These are phyloP conservation scores for Mellilla xanthometata DNA, from an alignment of 2,888 invertebrate species.

Conservation along the genomic window DNA sequence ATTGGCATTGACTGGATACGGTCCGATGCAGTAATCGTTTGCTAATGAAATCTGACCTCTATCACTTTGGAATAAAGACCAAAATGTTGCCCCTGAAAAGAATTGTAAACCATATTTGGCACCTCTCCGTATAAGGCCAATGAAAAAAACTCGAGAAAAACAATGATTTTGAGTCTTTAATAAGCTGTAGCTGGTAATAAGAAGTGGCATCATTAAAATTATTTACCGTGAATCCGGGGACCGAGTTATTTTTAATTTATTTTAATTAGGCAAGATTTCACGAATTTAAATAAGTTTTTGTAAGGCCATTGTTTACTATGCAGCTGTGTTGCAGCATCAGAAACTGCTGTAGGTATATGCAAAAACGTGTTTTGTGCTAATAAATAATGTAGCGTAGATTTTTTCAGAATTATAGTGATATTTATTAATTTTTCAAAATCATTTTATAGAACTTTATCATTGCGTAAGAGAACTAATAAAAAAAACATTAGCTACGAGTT, in stretches of 20 bases:
- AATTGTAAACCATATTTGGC: neutral
- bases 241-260: slow-evolving; percentile 5
- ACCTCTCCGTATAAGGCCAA: slow-evolving; percentile 13
- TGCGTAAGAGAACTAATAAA: no score
- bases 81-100: neutral
- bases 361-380: no score
- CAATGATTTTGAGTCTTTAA: slow-evolving; percentile 10
- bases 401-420: no score
- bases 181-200: slow-evolving; percentile 14
- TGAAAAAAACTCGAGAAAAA: slow-evolving; percentile 18
- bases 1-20: slow-evolving; percentile 46
- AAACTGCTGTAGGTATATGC: no score
- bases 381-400: no score
- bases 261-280: slow-evolving; percentile 1
- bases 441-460: no score
- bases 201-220: slow-evolving; percentile 17
- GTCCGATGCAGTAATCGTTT: slow-evolving; percentile 2
- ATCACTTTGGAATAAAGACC: slow-evolving; percentile 5
- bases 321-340: slow-evolving; percentile 2
- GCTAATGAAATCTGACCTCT: slow-evolving; percentile 6
- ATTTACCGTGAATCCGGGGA: slow-evolving; percentile 27
- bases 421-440: no score
- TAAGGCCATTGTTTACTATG: slow-evolving; percentile 8
- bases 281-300: slow-evolving; percentile 3
- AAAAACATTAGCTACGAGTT: no score